phyloP scores from a whole-genome alignment of 2,888 invertebrate genomes.

The Parnassius apollo region DNA sequence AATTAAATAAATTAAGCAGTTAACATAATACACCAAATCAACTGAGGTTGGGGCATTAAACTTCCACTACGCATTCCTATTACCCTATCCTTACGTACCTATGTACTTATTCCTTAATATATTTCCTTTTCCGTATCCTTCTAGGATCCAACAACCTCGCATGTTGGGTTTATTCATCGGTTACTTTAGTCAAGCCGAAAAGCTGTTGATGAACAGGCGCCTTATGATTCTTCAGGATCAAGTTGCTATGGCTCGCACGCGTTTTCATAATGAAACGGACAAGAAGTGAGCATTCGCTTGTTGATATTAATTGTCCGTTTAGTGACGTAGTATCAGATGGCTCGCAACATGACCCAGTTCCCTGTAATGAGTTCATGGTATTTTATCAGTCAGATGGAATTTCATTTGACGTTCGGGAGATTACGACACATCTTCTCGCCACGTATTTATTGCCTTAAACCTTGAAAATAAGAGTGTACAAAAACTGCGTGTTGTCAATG shows the following conservation, averaged over 20 bases:
- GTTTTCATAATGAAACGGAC: constrained; percentile 34
- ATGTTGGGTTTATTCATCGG: constrained; percentile 82
- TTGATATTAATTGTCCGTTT: neutral
- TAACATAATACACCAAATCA: too few species aligned
- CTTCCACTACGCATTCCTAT: neutral
- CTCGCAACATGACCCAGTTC: too few species aligned
- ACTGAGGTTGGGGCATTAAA: neutral
- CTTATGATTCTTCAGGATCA: constrained; percentile 42
- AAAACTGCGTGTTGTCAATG: too few species aligned
- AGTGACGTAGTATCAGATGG: too few species aligned
- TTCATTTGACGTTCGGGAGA: too few species aligned
- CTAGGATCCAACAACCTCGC: constrained; percentile 84
- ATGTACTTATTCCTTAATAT: neutral
- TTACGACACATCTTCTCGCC: too few species aligned
- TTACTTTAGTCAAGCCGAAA: constrained; percentile 64
- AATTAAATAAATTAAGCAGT: too few species aligned
- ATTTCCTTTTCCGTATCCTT: neutral
- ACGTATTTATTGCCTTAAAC: too few species aligned
- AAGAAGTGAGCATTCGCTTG: constrained; percentile 35
- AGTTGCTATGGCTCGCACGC: constrained; percentile 31
- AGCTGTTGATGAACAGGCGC: constrained; percentile 39
- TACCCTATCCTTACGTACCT: neutral
- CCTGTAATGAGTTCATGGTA: too few species aligned
- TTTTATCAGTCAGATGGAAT: too few species aligned
- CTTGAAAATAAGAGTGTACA: too few species aligned